Evolutionary conservation across 2,113 vertebrate genomes (phyloP), one percentile per base, ranked within the genome.

Genomic region (Colaptes auratus): DNA sequence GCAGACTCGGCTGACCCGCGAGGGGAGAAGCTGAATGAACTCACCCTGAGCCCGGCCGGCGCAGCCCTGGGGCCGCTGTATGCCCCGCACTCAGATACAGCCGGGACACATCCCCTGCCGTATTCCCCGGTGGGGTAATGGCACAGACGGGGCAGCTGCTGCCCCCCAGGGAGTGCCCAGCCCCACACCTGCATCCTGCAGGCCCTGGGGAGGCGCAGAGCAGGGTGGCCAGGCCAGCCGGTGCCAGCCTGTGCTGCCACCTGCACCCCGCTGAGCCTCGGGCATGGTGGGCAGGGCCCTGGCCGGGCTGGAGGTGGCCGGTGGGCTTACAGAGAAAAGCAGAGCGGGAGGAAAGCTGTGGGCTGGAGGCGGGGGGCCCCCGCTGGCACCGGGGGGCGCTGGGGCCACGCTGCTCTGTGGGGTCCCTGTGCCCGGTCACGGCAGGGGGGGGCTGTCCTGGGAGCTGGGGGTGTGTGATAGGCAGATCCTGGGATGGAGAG

Each of bases 21-120:
- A 4, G 6, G 0, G 19, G 85, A 96, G 86, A 91, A 96, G 85
- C 88, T 95, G 96, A 96, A 96, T 94, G 94, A 92, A 93, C 36
- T 55, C 56, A 18, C 42, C 70, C 92, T 4, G 3, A 30, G 63
- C 0, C 63, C 52, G 63, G 19, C 23, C 56, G n/a, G 44, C 6
- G 44, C 74, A 53, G 59, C 63, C 81, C 0, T 1, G 0, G 36
- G 58, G 52, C 39, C 4, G 3, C 25, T 7, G 2, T 24, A 30
- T 39, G 53, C 4, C 14, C n/a, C 0, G 3, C 42, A 53, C 21
- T 81, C 74, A 48, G 44, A 82, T 52, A 27, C 1, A 0, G 61
- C 70, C 79, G 0, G 0, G 70, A 36, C 31, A 63, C 28, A 76
- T 48, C 73, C 60, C 69, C 14, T 31, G 12, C 33, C 19, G 77